Evolutionary conservation across 2,113 vertebrate species (phyloP).

Genomic region (Psilopogon haemacephalus): DNA sequence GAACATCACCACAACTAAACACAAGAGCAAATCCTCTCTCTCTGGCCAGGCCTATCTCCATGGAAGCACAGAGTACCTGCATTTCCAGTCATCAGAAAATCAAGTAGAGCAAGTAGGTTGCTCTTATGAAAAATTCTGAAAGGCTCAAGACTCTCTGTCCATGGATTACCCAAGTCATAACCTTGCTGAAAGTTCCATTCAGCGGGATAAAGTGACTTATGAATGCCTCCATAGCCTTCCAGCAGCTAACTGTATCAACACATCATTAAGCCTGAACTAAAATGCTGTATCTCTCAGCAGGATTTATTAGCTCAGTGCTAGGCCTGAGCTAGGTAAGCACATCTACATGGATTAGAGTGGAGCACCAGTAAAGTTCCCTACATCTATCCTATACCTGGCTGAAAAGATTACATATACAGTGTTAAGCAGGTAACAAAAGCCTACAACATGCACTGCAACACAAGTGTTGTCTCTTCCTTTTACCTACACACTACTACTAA

Average conservation of each 20-base stretch:
- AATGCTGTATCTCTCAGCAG: not conserved
- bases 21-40: not conserved
- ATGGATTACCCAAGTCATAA: not conserved
- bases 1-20: not conserved
- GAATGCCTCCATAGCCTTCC: not conserved
- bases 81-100: not conserved
- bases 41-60: not conserved
- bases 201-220: not conserved
- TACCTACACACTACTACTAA: not conserved
- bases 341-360: rapidly evolving
- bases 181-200: not conserved
- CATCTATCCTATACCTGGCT: not conserved
- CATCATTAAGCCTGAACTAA: not conserved
- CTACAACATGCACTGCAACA: rapidly evolving
- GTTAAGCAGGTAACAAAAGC: not conserved
- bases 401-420: not conserved
- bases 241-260: not conserved
- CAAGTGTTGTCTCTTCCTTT: not conserved
- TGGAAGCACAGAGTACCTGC: not conserved
- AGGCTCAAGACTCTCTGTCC: not conserved
- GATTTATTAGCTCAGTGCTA: not conserved
- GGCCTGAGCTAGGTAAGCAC: not conserved
- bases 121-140: not conserved
- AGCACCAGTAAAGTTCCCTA: not conserved
- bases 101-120: not conserved